Evolutionary conservation across 2,888 invertebrate species (phyloP).

Genomic region (Idaea aversata): DNA sequence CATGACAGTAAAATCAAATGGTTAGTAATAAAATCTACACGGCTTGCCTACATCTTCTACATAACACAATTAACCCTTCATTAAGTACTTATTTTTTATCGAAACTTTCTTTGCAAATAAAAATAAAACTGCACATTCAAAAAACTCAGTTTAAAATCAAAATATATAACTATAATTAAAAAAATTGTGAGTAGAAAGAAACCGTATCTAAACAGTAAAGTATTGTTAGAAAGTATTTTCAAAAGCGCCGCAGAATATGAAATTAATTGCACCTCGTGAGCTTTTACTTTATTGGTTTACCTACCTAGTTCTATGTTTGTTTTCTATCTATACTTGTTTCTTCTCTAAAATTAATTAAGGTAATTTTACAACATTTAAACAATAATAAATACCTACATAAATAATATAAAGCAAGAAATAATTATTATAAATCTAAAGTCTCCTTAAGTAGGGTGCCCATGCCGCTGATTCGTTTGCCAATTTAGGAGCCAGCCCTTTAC

Average conservation of each 20-base stretch:
- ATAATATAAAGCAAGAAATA: too few relatives aligned
- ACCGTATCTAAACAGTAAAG: not conserved
- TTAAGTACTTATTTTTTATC: not conserved
- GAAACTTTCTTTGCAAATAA: not conserved
- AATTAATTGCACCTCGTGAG: not conserved
- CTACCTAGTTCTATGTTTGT: not conserved
- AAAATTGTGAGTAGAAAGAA: not conserved
- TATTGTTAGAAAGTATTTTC: constrained; percentile 2
- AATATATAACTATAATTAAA: not conserved
- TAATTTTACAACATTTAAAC: too few relatives aligned
- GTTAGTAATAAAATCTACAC: too few relatives aligned
- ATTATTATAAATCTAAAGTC: too few relatives aligned
- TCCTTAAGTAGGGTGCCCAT: too few relatives aligned
- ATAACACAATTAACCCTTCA: not conserved
- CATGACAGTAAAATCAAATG: too few relatives aligned
- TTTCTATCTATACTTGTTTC: not conserved
- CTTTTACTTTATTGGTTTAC: not conserved
- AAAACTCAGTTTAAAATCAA: not conserved
- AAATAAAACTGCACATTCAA: not conserved
- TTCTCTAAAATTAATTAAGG: not conserved
- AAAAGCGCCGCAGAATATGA: constrained; percentile 1
- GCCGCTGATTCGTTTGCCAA: too few relatives aligned
- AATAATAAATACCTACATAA: too few relatives aligned
- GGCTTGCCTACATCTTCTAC: too few relatives aligned
- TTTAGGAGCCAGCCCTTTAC: too few relatives aligned